Evolutionary conservation across 1,140 invertebrate genomes (phyloP).

Genomic region (Drosophila watanabei): DNA sequence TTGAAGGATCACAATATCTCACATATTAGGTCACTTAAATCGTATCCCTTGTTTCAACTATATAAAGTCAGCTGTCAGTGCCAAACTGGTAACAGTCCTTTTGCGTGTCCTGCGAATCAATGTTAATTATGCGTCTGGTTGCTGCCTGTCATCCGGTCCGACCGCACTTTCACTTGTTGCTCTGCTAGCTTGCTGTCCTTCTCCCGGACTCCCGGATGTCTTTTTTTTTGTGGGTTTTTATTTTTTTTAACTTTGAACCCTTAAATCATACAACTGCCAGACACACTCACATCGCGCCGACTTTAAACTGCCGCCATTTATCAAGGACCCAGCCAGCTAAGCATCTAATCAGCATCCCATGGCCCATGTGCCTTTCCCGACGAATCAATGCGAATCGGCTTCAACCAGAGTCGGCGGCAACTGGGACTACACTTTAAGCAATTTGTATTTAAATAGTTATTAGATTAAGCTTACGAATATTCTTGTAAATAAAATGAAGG

Average conservation of each 20-base stretch:
- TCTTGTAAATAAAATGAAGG: neutral
- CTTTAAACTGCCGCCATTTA: slow-evolving; percentile 70
- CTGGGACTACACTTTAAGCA: slow-evolving; percentile 51
- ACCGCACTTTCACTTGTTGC: slow-evolving; percentile 46
- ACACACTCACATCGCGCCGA: slow-evolving; percentile 33
- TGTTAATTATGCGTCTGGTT: slow-evolving; percentile 74
- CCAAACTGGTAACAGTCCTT: neutral
- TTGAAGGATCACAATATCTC: neutral
- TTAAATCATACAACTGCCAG: slow-evolving; percentile 70
- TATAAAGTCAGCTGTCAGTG: neutral
- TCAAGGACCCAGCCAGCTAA: slow-evolving; percentile 59
- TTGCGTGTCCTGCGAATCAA: slow-evolving; percentile 6
- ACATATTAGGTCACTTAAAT: too few relatives aligned
- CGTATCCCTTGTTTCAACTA: neutral
- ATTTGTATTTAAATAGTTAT: neutral
- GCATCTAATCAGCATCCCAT: slow-evolving; percentile 66
- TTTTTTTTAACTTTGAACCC: slow-evolving; percentile 62
- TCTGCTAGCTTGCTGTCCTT: slow-evolving; percentile 8
- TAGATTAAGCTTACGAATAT: neutral
- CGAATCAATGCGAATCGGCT: slow-evolving; percentile 74
- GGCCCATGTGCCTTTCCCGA: slow-evolving; percentile 63
- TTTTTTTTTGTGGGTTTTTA: neutral
- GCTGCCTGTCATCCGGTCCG: slow-evolving; percentile 30
- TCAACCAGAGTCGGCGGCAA: slow-evolving; percentile 45
- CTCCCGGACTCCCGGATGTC: neutral